phyloP scores from a whole-genome alignment of 1,140 invertebrate genomes.

The Doryteuthis pealeii region DNA sequence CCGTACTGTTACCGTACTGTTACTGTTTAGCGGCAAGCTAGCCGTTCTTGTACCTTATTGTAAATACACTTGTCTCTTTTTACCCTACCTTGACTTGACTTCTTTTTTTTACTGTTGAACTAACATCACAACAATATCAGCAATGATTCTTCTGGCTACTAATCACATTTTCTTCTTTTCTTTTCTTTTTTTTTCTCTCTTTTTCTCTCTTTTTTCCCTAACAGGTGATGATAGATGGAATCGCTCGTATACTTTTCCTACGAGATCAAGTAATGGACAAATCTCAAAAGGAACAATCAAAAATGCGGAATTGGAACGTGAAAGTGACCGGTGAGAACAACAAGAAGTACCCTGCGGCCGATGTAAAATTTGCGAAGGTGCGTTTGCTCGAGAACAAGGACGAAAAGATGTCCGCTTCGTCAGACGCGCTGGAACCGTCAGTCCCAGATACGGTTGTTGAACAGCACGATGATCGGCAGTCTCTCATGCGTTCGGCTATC shows the following conservation, averaged over 20 bases:
- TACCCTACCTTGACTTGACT: too few species aligned
- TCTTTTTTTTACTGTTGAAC: too few species aligned
- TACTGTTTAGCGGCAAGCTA: too few species aligned
- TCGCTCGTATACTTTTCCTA: conserved; percentile 34
- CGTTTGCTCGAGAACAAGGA: conserved; percentile 39
- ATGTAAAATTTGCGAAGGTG: conserved; percentile 36
- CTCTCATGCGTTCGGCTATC: conserved; percentile 18
- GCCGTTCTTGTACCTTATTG: too few species aligned
- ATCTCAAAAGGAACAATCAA: background rate
- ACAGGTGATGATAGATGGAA: conserved; percentile 44
- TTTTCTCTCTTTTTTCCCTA: conserved; percentile 12
- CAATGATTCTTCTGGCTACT: too few species aligned
- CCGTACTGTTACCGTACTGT: too few species aligned
- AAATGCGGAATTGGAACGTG: conserved; percentile 20
- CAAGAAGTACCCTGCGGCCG: conserved; percentile 18
- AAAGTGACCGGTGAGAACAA: conserved; percentile 16
- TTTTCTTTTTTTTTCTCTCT: background rate
- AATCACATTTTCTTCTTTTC: too few species aligned
- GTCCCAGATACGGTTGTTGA: conserved; percentile 4
- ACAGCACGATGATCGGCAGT: conserved; percentile 1
- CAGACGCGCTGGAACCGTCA: background rate
- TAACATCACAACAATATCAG: too few species aligned
- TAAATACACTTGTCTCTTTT: too few species aligned
- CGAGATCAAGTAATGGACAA: conserved; percentile 30
- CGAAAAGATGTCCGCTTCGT: conserved; percentile 13